Evolutionary conservation across 2,113 vertebrate genomes (phyloP).

Genomic region (Emberiza fucata): DNA sequence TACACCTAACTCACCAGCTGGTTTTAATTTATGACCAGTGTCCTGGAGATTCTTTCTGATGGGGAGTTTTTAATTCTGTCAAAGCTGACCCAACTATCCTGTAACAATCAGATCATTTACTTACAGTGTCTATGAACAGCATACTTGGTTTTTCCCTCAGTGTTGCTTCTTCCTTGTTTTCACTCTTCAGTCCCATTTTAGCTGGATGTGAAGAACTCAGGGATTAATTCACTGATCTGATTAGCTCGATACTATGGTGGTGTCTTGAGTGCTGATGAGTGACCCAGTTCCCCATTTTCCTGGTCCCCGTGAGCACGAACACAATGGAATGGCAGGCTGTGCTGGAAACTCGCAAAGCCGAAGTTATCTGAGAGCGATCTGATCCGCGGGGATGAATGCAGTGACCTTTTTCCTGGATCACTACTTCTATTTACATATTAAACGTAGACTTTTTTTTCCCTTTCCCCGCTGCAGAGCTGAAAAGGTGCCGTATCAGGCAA

Average conservation of each 20-base stretch:
- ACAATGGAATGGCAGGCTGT: background rate
- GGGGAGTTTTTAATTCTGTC: background rate
- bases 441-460: background rate
- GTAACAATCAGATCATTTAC: background rate
- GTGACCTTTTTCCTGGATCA: conserved; percentile 8
- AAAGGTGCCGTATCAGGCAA: conserved; percentile 15
- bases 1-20: background rate
- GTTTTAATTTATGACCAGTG: background rate
- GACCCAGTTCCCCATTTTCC: background rate
- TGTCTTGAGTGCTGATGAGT: background rate
- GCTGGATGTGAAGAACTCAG: background rate
- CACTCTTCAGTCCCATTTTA: background rate
- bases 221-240: background rate
- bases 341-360: background rate
- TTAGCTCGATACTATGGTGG: background rate
- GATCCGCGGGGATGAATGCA: background rate
- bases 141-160: background rate
- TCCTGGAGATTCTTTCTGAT: background rate
- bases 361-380: background rate
- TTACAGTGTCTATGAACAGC: background rate
- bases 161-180: background rate
- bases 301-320: background rate
- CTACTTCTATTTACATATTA: conserved; percentile 25
- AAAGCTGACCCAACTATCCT: background rate
- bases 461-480: background rate